Evolutionary conservation across 2,888 invertebrate genomes (phyloP).

Genomic region (Standfussiana lucernea): DNA sequence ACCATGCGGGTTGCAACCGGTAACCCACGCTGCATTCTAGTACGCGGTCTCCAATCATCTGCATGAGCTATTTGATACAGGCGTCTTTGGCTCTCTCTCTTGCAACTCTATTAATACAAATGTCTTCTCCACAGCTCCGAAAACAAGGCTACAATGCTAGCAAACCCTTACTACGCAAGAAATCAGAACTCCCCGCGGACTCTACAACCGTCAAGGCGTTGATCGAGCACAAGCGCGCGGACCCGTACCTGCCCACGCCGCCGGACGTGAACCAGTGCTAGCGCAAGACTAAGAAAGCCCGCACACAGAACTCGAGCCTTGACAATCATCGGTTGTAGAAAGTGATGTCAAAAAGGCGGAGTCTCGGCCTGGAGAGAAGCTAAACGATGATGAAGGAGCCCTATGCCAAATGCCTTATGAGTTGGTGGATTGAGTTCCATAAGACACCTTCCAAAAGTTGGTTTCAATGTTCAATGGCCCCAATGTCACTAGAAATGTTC

Average conservation of each 20-base stretch:
- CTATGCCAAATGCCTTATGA: slow-evolving; percentile 25
- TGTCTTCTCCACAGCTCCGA: slow-evolving; percentile 84
- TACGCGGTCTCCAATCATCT: not conserved
- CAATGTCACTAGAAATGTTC: slow-evolving; percentile 2
- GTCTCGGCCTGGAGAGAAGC: slow-evolving; percentile 21
- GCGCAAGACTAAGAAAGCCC: slow-evolving; percentile 75
- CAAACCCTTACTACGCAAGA: slow-evolving; percentile 97
- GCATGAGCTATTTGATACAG: not conserved
- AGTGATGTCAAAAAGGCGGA: slow-evolving; percentile 25
- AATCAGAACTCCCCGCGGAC: slow-evolving; percentile 98
- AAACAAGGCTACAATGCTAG: slow-evolving; percentile 93
- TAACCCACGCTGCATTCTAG: not conserved
- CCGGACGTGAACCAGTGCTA: slow-evolving; percentile 97
- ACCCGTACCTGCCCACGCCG: slow-evolving; percentile 96
- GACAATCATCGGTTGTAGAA: slow-evolving; percentile 1
- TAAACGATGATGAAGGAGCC: slow-evolving; percentile 22
- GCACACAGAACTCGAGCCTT: slow-evolving; percentile 36
- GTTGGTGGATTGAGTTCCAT: slow-evolving; percentile 12
- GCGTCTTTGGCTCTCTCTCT: no score
- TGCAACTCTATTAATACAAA: not conserved
- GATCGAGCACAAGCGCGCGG: slow-evolving; percentile 97
- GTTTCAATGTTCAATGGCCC: not conserved
- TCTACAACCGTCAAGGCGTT: slow-evolving; percentile 97
- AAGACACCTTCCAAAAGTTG: not conserved
- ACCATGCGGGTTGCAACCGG: not conserved